Evolutionary conservation across 2,888 invertebrate genomes (phyloP).

Genomic region (Dioctria linearis): DNA sequence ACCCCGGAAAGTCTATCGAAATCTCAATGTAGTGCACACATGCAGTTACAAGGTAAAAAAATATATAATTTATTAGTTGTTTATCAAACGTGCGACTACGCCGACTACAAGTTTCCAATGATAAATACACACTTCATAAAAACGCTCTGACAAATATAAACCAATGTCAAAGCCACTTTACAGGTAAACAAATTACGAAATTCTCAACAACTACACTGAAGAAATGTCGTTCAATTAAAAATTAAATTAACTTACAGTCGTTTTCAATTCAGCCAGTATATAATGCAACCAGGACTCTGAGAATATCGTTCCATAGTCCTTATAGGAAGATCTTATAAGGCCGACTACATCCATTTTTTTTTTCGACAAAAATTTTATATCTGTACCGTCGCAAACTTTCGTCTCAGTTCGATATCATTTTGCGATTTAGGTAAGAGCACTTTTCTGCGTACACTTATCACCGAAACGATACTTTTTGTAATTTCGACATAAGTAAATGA

Average conservation of each 20-base stretch:
- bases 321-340: slow-evolving; percentile 63
- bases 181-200: not conserved
- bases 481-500: not conserved
- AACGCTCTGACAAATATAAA: not conserved
- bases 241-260: slow-evolving; percentile 70
- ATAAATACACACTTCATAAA: not conserved
- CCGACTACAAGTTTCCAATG: not conserved
- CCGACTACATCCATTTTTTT: slow-evolving; percentile 64
- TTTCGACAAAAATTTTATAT: not conserved
- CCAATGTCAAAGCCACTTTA: not conserved
- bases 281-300: slow-evolving; percentile 72
- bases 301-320: slow-evolving; percentile 66
- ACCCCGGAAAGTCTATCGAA: not conserved
- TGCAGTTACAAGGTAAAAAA: not conserved
- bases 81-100: not conserved
- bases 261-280: slow-evolving; percentile 73
- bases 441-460: slow-evolving; percentile 7
- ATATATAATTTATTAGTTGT: not conserved
- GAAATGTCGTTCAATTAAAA: not conserved
- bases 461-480: not conserved
- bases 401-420: slow-evolving; percentile 28
- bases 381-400: not conserved
- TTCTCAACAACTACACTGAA: not conserved
- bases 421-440: slow-evolving; percentile 8
- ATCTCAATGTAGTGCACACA: not conserved